A percentile compares a stretch with the other conserved stretches of the same genome.
phyloP scores from a whole-genome alignment of 2,888 invertebrate species.

The Cheilosia soror region DNA sequence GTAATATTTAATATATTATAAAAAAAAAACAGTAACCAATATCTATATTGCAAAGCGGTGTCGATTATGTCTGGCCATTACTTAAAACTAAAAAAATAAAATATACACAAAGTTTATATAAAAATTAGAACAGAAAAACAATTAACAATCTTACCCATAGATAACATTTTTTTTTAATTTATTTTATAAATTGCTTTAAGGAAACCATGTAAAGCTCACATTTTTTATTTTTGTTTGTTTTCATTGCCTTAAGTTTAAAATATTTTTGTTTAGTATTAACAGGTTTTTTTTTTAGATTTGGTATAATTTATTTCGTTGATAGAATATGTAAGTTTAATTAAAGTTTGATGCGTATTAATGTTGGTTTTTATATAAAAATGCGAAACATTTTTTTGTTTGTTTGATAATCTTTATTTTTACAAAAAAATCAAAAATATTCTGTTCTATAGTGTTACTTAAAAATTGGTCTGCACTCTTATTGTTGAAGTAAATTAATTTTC shows the following conservation, averaged over 20 bases:
- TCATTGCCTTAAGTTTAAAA: constrained; percentile 44
- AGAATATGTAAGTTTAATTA: constrained; percentile 67
- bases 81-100: constrained; percentile 51
- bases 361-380: constrained; percentile 66
- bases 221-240: constrained; percentile 62
- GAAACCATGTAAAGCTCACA: constrained; percentile 82
- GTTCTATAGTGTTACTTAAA: constrained; percentile 70
- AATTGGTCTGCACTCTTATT: constrained; percentile 71
- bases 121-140: constrained; percentile 23
- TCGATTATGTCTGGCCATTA: constrained; percentile 66
- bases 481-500: constrained; percentile 22
- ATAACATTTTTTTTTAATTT: constrained; percentile 51
- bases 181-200: constrained; percentile 72
- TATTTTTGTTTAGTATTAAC: constrained; percentile 24
- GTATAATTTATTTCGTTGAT: constrained; percentile 58
- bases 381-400: constrained; percentile 44
- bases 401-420: constrained; percentile 12
- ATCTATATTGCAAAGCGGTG: constrained; percentile 66
- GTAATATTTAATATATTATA: neutral
- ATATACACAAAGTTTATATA: constrained; percentile 32
- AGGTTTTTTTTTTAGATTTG: constrained; percentile 14
- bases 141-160: constrained; percentile 62
- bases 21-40: constrained; percentile 42
- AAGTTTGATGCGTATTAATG: constrained; percentile 18
- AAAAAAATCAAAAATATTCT: constrained; percentile 49